Base-by-base conservation (phyloP, 37 sponge, comb jelly and placozoan species). In the Spongilla lacustris region DNA sequence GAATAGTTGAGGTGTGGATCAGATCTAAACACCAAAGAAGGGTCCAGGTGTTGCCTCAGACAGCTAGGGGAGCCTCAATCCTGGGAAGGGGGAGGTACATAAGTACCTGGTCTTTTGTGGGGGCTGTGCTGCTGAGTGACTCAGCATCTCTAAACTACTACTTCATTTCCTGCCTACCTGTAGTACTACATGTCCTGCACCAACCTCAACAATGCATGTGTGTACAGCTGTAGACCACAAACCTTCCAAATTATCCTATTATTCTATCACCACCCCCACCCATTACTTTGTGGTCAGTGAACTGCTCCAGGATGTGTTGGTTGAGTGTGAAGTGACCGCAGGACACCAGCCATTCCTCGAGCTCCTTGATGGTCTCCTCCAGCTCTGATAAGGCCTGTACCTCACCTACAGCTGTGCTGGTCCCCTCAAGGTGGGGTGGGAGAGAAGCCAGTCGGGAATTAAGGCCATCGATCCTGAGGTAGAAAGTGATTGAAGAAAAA, bases 341-440 rank as follows among this genome's bases (percentile, higher is more conserved):
- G 24, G 75, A 73, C 34, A 90, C 84, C 0, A 93, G 77, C 94
- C 94, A 93, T 49, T 71, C 50, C 82, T 93, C 93, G 32, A 82
- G 74, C 67, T 86, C 81, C 25, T 75, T 31, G 73, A 88, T 38
- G 49, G 36, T 81, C 48, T 30, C 33, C 75, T 89, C 90, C 71
- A 81, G 36, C 34, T 33, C 79, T 26, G 66, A 66, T 36, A 89
- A 41, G 0, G 24, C 79, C 74, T 89, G 78, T 31, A 67, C 78
- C 85, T 89, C 85, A 11, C 67, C 73, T 25, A 66, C 90, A 79
- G 75, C 74, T 23, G 68, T 36, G 48, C 78, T 71, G 27, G 73
- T 78, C 31, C 34, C 85, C 28, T 89, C 75, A 35, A 89, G 31
- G 32, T 74, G 79, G 46, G 90, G 38, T 0, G 33, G 29, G 19